phyloP scores from a whole-genome alignment of 1,140 invertebrate species.

The Oedothorax gibbosus region DNA sequence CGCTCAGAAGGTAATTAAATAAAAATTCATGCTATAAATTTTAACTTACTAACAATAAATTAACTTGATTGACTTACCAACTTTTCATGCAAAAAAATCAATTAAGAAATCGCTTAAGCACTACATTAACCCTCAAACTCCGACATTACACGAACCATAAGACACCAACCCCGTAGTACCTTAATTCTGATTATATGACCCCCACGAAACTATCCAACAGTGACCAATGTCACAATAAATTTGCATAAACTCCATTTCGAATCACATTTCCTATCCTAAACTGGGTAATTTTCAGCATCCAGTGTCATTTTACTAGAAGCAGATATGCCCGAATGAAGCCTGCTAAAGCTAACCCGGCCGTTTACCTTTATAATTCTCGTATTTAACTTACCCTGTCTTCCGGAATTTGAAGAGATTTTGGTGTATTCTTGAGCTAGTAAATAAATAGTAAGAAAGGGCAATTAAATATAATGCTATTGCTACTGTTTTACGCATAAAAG shows the following conservation, averaged over 20 bases:
- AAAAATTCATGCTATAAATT: too few relatives aligned
- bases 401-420: too few relatives aligned
- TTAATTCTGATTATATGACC: not conserved
- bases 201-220: not conserved
- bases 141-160: not conserved
- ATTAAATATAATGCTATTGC: too few relatives aligned
- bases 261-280: constrained; percentile 3
- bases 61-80: too few relatives aligned
- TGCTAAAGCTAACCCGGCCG: constrained; percentile 10
- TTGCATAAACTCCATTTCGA: constrained; percentile 17
- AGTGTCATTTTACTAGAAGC: not conserved
- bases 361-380: constrained; percentile 29
- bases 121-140: too few relatives aligned
- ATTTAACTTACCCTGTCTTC: constrained; percentile 33
- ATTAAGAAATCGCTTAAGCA: too few relatives aligned
- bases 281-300: constrained; percentile 14
- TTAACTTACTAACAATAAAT: too few relatives aligned
- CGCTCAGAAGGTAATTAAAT: too few relatives aligned
- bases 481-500: too few relatives aligned
- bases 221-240: constrained; percentile 6
- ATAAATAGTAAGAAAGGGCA: too few relatives aligned
- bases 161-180: not conserved
- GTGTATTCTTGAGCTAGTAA: too few relatives aligned
- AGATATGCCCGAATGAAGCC: constrained; percentile 19
- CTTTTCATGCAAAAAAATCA: too few relatives aligned